phyloP scores from a whole-genome alignment of 2,888 invertebrate genomes.

The Leucophenga maculata region DNA sequence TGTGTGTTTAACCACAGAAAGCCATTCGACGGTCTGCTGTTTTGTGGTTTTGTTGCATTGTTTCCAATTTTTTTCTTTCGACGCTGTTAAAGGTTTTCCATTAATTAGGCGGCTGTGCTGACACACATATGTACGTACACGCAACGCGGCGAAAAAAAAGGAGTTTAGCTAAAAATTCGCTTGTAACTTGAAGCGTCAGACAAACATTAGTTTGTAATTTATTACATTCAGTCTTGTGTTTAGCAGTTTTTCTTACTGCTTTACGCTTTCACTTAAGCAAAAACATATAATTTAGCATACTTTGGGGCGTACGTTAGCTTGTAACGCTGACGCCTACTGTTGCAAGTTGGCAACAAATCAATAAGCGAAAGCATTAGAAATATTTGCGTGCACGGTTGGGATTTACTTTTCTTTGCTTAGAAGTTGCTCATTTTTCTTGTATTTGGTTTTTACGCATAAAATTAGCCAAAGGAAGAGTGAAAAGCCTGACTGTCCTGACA shows the following conservation, averaged over 20 bases:
- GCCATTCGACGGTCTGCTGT: neutral
- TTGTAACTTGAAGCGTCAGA: conserved; percentile 46
- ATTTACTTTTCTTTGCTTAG: neutral
- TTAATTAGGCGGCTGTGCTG: conserved; percentile 18
- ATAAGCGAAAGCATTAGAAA: conserved; percentile 1
- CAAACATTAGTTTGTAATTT: conserved; percentile 60
- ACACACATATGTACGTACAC: neutral
- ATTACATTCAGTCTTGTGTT: conserved; percentile 41
- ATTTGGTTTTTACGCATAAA: neutral
- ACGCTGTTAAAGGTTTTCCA: conserved; percentile 16
- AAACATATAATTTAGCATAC: conserved; percentile 7
- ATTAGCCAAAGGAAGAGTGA: conserved; percentile 9
- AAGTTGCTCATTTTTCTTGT: neutral
- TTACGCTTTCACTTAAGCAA: neutral
- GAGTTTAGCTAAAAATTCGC: conserved; percentile 40
- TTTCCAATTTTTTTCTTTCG: neutral
- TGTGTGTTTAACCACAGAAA: conserved; percentile 17
- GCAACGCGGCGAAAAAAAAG: conserved; percentile 4
- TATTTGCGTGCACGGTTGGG: conserved; percentile 2
- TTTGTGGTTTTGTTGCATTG: neutral
- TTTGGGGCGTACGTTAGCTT: conserved; percentile 3
- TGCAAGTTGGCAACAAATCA: conserved; percentile 13
- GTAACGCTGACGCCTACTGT: neutral
- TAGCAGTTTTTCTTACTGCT: neutral
- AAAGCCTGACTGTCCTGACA: no score